These are phyloP conservation scores for Mormyrus proboscirostris DNA, from an alignment of 2,797 vertebrate genomes.

Conservation along the genomic window DNA sequence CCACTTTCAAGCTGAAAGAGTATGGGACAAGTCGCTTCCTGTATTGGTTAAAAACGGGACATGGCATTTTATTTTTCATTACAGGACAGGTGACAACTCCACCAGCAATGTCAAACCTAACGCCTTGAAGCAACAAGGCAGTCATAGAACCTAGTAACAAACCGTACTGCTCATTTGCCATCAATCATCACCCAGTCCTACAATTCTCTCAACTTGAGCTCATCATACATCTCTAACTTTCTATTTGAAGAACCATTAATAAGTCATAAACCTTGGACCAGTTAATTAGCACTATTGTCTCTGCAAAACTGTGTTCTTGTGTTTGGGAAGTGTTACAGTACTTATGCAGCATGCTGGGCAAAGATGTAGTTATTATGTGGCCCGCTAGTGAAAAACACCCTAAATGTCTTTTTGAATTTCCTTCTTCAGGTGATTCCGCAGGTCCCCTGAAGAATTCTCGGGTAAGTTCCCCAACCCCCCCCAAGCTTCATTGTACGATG, in stretches of 20 bases:
- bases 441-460: constrained; percentile 44
- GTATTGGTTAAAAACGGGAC: neutral
- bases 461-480: constrained; percentile 40
- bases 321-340: neutral
- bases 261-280: neutral
- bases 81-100: neutral
- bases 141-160: neutral
- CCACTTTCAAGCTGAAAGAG: neutral
- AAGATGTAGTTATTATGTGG: neutral
- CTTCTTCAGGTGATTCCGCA: constrained; percentile 45
- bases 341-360: neutral
- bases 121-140: neutral
- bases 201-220: neutral
- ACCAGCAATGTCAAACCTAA: neutral
- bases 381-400: neutral
- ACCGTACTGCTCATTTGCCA: neutral
- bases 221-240: neutral
- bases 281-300: neutral
- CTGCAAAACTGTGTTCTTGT: neutral
- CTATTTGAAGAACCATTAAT: neutral
- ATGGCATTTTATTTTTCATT: neutral
- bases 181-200: neutral
- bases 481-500: too few species aligned
- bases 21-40: neutral
- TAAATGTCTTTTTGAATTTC: neutral